phyloP scores from a whole-genome alignment of 2,113 vertebrate species.

The Archocentrus centrarchus region DNA sequence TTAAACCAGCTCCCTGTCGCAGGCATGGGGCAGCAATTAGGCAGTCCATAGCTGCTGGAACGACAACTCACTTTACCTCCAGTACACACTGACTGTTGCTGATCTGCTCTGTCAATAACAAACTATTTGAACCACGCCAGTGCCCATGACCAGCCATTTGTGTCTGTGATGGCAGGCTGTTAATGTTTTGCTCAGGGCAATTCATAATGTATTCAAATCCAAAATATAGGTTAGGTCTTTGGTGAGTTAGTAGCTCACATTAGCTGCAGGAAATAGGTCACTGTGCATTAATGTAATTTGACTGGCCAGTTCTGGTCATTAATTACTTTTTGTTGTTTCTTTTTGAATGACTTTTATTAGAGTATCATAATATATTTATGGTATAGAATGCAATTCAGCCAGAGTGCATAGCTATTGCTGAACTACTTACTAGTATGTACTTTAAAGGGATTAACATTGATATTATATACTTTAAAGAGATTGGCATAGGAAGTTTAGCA shows the following conservation, averaged over 20 bases:
- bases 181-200: conserved; percentile 60
- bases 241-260: conserved; percentile 52
- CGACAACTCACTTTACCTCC: conserved; percentile 54
- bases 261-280: conserved; percentile 63
- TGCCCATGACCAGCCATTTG: conserved; percentile 56
- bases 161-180: conserved; percentile 58
- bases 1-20: conserved; percentile 36
- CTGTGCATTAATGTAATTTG: conserved; percentile 60
- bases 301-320: conserved; percentile 43
- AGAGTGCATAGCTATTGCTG: background rate
- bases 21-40: conserved; percentile 63
- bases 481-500: conserved; percentile 50
- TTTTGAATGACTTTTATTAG: background rate
- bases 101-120: conserved; percentile 65
- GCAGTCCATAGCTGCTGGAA: conserved; percentile 42
- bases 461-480: conserved; percentile 33
- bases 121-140: conserved; percentile 59
- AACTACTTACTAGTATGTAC: background rate
- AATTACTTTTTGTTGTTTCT: conserved; percentile 1
- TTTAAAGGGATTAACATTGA: background rate
- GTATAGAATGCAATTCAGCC: background rate
- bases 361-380: conserved; percentile 11
- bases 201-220: conserved; percentile 68
- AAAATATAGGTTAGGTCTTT: conserved; percentile 68
- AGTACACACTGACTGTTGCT: conserved; percentile 24